These are phyloP conservation scores for Drosophila sproati DNA, from an alignment of 1,140 invertebrate genomes.

Conservation along the genomic window DNA sequence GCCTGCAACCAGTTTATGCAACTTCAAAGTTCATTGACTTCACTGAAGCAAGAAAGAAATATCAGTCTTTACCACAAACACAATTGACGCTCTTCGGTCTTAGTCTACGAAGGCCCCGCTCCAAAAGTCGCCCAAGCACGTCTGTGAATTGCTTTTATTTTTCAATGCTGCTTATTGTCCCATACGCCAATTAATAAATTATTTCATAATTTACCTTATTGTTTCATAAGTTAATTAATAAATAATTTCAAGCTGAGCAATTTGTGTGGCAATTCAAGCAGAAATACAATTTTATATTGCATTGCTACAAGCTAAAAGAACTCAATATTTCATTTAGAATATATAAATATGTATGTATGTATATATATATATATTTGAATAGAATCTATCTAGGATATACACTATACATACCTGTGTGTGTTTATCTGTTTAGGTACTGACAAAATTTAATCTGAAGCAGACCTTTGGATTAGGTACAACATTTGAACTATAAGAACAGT, in stretches of 20 bases:
- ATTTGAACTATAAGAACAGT: background rate
- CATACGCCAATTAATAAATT: background rate
- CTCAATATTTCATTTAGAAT: too few species aligned
- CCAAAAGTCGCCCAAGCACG: background rate
- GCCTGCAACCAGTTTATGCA: slow-evolving; percentile 69
- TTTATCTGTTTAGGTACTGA: too few species aligned
- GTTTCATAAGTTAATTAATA: slow-evolving; percentile 1
- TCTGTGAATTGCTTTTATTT: background rate
- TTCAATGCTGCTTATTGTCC: slow-evolving; percentile 8
- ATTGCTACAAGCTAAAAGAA: background rate
- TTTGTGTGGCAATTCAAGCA: background rate
- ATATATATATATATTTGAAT: too few species aligned
- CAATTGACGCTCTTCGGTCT: background rate
- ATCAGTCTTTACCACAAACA: background rate
- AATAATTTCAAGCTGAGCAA: slow-evolving; percentile 2
- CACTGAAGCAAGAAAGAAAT: background rate
- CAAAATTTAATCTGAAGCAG: too few species aligned
- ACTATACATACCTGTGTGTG: too few species aligned
- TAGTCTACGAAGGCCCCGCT: slow-evolving; percentile 8
- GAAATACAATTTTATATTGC: slow-evolving; percentile 17
- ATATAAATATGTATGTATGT: too few species aligned
- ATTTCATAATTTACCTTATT: background rate
- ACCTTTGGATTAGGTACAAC: slow-evolving; percentile 19
- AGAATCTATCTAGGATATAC: too few species aligned
- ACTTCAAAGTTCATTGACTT: slow-evolving; percentile 64